These are phyloP conservation scores for Lerista edwardsae DNA, from an alignment of 2,797 vertebrate genomes.

Conservation along the genomic window DNA sequence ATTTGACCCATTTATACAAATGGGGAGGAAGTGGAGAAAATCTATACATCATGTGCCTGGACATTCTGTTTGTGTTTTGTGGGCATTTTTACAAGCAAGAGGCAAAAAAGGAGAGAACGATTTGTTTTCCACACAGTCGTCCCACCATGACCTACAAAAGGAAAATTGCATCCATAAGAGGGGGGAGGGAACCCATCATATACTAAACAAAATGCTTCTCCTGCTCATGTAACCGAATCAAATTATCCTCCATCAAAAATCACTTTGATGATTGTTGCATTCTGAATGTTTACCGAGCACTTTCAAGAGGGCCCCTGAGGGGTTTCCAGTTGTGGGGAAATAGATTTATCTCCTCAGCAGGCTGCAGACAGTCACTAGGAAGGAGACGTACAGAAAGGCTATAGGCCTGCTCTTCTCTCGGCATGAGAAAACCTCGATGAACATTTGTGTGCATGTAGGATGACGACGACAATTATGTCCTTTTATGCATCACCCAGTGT, in stretches of 20 bases:
- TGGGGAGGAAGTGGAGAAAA: constrained; percentile 42
- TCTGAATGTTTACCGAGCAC: constrained; percentile 25
- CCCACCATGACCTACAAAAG: constrained; percentile 57
- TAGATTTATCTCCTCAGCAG: rapidly evolving
- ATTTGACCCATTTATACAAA: constrained; percentile 50
- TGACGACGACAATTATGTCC: no score
- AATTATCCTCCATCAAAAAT: constrained; percentile 24
- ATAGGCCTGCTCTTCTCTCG: not conserved
- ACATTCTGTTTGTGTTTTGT: constrained; percentile 63
- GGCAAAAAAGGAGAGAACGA: constrained; percentile 42
- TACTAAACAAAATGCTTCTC: not conserved
- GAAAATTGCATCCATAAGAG: constrained; percentile 41
- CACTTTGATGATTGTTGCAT: not conserved
- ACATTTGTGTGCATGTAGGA: not conserved
- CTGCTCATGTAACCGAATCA: not conserved
- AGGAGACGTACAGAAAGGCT: not conserved
- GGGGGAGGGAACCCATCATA: not conserved
- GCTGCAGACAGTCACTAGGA: not conserved
- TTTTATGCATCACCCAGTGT: not conserved
- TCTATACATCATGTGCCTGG: constrained; percentile 52
- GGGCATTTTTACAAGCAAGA: constrained; percentile 53
- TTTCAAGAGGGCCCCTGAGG: not conserved
- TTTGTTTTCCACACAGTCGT: constrained; percentile 49
- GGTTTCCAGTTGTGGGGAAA: not conserved
- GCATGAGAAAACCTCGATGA: not conserved